Base-by-base conservation (phyloP, 2,888 invertebrate species). In the Chymomyza amoena region DNA sequence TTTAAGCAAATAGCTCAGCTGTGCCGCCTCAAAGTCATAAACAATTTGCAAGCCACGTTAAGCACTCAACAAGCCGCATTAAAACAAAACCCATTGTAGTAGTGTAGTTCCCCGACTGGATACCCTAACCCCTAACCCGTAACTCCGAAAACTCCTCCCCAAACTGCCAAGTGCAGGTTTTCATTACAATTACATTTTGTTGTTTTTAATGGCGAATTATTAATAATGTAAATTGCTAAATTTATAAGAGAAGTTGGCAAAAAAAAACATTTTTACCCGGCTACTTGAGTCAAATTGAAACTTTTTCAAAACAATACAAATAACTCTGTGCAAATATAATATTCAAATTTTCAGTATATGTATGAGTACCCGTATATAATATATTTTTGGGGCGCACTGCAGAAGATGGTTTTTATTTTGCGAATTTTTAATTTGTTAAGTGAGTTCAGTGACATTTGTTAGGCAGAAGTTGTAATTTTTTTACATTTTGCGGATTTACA, bases 31-130 rank as follows among this genome's bases (percentile, higher is more conserved):
- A 83, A 72, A 81, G 80, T 82, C 82, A 79, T 79, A 83, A 81
- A 79, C 84, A 81, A 82, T 81, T 86, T 82, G 69, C 78, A 86
- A 81, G 87, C 86, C 77, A 78, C 84, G 73, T 72, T 87, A 81
- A 85, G 81, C 79, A 86, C 81, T 79, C 82, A 87, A 86, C 85
- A 85, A 78, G 77, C 82, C 84, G 82, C 83, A 85, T 80, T 84
- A 76, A 83, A 81, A 76, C 66, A 83, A 68, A 83, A 70, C 18
- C 72, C 66, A 76, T 79, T 81, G 83, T 83, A 73, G 32, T 69
- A 61, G 71, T 36, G 16, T 60, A 32, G 16, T 18, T 45, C 39
- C 39, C 39, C 39, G 39, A 45, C 39, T 45, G 13, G 13, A 13
- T 54, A 18, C 63, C 64, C 50, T 45, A 60, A 62, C 67, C 62